These are phyloP conservation scores for Esox lucius DNA, from an alignment of 2,797 vertebrate species.

Conservation along the genomic window DNA sequence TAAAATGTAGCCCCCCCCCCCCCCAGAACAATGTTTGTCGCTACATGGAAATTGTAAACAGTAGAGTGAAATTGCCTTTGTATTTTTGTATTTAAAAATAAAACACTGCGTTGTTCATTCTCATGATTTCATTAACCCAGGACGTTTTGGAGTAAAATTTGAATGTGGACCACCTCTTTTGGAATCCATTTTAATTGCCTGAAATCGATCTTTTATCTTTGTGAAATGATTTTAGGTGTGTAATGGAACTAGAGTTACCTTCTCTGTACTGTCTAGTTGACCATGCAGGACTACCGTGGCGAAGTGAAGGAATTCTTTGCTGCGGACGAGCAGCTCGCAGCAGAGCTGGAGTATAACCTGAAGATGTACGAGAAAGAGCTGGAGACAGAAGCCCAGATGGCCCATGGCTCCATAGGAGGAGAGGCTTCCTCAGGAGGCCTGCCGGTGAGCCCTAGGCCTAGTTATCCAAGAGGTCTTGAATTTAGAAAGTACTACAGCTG, in stretches of 20 bases:
- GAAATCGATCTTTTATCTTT: no score
- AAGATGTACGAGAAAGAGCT: slow-evolving; percentile 76
- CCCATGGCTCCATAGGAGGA: slow-evolving; percentile 37
- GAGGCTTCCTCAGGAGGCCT: not conserved
- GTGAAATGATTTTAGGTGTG: no score
- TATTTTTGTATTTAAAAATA: no score
- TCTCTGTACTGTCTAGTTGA: slow-evolving; percentile 54
- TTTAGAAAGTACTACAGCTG: not conserved
- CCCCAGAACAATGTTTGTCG: not conserved
- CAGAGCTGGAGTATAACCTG: slow-evolving; percentile 90
- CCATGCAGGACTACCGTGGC: slow-evolving; percentile 88
- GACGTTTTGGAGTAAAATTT: no score
- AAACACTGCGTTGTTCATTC: no score
- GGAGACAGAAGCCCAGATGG: slow-evolving; percentile 63
- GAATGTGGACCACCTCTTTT: no score
- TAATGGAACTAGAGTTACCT: no score
- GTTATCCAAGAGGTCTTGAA: not conserved
- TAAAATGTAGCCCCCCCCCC: not conserved
- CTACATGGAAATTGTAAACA: not conserved
- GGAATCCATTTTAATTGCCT: no score
- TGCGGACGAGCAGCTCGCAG: slow-evolving; percentile 87
- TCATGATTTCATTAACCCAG: no score
- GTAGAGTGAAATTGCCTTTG: not conserved
- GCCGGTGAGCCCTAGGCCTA: slow-evolving; percentile 30
- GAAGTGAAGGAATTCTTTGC: slow-evolving; percentile 91